Conservation (phyloP, 2,797 vertebrate species). For the Manis crassicaudata region DNA sequence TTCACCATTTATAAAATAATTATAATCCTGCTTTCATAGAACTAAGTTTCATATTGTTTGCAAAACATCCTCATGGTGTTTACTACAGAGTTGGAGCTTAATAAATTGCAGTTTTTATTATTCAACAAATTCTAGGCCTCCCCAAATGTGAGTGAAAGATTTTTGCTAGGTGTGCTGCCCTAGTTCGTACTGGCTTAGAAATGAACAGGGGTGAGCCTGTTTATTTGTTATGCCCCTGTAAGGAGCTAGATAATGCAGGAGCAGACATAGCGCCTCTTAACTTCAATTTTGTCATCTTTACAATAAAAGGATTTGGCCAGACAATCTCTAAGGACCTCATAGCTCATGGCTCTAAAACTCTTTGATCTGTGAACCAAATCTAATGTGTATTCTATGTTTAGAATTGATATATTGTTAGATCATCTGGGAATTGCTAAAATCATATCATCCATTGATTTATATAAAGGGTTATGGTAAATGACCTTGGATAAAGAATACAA, state of each 20-base stretch:
- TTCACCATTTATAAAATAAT: neutral
- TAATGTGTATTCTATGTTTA: slow-evolving; percentile 74
- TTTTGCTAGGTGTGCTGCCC: neutral
- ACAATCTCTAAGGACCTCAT: slow-evolving; percentile 41
- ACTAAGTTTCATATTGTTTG: neutral
- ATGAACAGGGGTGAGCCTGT: neutral
- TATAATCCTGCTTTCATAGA: neutral
- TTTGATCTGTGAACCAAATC: slow-evolving; percentile 72
- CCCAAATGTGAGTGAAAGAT: neutral
- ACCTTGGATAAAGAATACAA: slow-evolving; percentile 78
- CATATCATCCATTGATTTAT: slow-evolving; percentile 71
- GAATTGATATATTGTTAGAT: slow-evolving; percentile 70
- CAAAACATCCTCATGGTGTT: neutral
- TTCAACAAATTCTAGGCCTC: neutral
- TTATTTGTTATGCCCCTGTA: neutral
- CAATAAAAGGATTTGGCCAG: slow-evolving; percentile 47
- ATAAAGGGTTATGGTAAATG: slow-evolving; percentile 67
- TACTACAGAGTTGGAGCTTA: neutral
- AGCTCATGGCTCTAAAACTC: slow-evolving; percentile 52
- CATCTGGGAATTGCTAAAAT: slow-evolving; percentile 62
- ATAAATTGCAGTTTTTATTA: neutral
- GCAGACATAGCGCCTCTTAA: neutral
- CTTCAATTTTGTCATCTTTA: slow-evolving; percentile 28
- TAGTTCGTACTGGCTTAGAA: neutral
- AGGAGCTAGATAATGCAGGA: neutral